phyloP scores from a whole-genome alignment of 2,113 vertebrate genomes.

The Diphyllodes magnificus region DNA sequence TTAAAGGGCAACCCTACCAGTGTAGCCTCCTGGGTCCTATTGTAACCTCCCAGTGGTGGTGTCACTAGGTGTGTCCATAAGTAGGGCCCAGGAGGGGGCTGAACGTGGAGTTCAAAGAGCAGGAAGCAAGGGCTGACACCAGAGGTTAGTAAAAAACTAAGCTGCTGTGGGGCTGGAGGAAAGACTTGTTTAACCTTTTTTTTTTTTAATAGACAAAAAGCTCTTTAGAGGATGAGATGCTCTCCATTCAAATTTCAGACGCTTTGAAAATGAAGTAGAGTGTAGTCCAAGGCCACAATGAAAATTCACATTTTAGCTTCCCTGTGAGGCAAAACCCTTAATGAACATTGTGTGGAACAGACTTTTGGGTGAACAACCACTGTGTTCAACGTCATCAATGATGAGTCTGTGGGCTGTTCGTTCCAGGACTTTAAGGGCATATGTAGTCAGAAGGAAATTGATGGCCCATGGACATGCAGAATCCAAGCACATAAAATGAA shows the following conservation, averaged over 20 bases:
- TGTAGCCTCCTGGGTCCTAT: background rate
- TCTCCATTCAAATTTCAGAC: background rate
- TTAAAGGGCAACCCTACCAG: background rate
- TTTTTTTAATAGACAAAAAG: background rate
- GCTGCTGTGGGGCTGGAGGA: background rate
- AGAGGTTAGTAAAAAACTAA: background rate
- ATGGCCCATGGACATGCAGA: background rate
- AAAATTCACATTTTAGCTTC: background rate
- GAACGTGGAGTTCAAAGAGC: background rate
- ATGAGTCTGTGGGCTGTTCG: background rate
- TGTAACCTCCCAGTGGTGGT: background rate
- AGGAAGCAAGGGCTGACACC: background rate
- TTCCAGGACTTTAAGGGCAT: background rate
- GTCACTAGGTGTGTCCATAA: background rate
- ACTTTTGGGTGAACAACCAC: background rate
- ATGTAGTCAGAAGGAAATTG: background rate
- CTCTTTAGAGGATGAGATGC: background rate
- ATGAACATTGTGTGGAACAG: background rate
- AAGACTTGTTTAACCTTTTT: background rate
- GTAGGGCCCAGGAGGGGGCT: background rate
- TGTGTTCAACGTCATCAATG: accelerated
- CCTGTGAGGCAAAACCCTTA: background rate
- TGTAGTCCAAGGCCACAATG: background rate
- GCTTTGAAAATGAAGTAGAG: background rate
- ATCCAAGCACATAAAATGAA: background rate